phyloP scores from a whole-genome alignment of 2,113 vertebrate genomes.

The Psilopsiagon aurifrons region DNA sequence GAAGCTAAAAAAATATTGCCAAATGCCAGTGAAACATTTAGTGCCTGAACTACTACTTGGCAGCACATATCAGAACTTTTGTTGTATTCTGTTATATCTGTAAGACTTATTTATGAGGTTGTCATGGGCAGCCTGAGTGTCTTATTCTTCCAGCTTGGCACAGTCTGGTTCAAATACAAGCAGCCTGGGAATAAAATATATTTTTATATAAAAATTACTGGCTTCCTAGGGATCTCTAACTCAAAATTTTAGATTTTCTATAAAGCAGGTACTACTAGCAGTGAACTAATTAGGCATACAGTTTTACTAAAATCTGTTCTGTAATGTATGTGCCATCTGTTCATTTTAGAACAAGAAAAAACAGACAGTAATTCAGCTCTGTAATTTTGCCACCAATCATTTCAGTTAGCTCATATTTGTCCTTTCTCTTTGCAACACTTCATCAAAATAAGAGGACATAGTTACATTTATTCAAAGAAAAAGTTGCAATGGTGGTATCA shows the following conservation, averaged over 20 bases:
- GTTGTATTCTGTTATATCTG: not conserved
- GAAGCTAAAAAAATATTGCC: not conserved
- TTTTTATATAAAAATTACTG: not conserved
- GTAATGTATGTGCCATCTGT: slow-evolving; percentile 34
- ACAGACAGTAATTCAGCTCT: not conserved
- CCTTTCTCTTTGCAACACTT: not conserved
- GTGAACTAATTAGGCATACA: slow-evolving; percentile 1
- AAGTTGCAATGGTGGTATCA: not conserved
- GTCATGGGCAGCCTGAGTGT: not conserved
- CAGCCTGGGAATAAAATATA: not conserved
- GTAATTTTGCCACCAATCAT: slow-evolving; percentile 1
- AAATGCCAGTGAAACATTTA: not conserved
- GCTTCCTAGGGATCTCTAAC: not conserved
- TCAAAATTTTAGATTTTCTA: not conserved
- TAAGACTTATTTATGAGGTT: not conserved
- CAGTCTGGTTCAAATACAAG: not conserved
- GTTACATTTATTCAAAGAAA: not conserved
- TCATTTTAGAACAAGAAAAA: slow-evolving; percentile 2
- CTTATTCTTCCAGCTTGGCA: not conserved
- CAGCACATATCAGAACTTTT: not conserved
- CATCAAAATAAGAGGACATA: not conserved
- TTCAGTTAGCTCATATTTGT: not conserved
- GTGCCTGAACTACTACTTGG: not conserved
- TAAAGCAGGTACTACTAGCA: not conserved
- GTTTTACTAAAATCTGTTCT: slow-evolving; percentile 47